Evolutionary conservation across 2,888 invertebrate genomes (phyloP).

Genomic region (Dioctria linearis): DNA sequence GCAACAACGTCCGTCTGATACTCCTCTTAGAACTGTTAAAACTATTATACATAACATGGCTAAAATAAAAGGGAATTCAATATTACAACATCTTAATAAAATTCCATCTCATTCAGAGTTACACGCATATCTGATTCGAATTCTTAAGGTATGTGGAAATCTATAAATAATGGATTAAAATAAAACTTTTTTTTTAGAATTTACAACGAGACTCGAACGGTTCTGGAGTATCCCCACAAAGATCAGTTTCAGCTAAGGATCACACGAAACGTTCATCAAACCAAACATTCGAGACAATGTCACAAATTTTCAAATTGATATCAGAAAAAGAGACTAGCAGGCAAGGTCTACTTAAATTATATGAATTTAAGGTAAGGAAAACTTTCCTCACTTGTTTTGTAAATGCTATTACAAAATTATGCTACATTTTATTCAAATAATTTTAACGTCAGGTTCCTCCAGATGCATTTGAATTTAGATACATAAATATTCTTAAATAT

Average conservation of each 20-base stretch:
- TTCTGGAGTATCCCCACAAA: slow-evolving; percentile 67
- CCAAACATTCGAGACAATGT: slow-evolving; percentile 87
- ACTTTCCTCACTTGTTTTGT: neutral
- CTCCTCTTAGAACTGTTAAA: slow-evolving; percentile 93
- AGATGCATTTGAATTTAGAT: slow-evolving; percentile 55
- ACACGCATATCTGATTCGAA: slow-evolving; percentile 86
- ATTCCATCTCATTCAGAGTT: slow-evolving; percentile 88
- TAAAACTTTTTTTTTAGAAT: slow-evolving; percentile 66
- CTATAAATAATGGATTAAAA: slow-evolving; percentile 1
- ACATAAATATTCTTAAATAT: slow-evolving; percentile 57
- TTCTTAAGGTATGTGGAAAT: slow-evolving; percentile 74
- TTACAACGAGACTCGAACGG: slow-evolving; percentile 74
- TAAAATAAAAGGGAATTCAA: slow-evolving; percentile 87
- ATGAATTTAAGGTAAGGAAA: slow-evolving; percentile 69
- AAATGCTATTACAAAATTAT: neutral
- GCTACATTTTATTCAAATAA: neutral
- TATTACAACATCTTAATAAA: slow-evolving; percentile 83
- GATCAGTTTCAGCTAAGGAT: slow-evolving; percentile 67
- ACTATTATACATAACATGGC: slow-evolving; percentile 94
- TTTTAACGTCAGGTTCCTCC: slow-evolving; percentile 52
- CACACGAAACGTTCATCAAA: slow-evolving; percentile 68
- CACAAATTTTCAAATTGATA: slow-evolving; percentile 92
- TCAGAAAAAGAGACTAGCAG: slow-evolving; percentile 89
- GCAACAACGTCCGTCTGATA: slow-evolving; percentile 87
- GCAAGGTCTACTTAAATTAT: slow-evolving; percentile 78